Conservation (phyloP, 2,797 vertebrate genomes). For the Agapornis canus region DNA sequence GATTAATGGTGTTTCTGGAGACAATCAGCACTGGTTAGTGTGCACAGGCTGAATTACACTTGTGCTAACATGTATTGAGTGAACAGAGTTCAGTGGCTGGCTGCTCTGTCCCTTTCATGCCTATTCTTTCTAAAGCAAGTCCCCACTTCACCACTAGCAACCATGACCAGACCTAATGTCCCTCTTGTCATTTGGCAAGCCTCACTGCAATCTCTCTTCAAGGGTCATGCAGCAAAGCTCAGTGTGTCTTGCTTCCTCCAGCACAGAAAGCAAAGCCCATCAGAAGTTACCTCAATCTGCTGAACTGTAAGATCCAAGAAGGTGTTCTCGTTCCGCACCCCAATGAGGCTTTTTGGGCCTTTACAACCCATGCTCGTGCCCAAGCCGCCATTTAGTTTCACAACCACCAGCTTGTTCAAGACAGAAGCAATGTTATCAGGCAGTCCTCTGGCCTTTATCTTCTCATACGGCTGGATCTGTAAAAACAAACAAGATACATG, state of each 20-base stretch:
- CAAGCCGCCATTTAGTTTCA: constrained; percentile 96
- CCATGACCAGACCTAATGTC: fast-evolving
- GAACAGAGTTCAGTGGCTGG: fast-evolving
- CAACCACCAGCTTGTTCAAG: constrained; percentile 94
- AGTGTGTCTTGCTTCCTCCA: background rate
- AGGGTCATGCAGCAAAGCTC: background rate
- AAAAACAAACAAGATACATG: background rate
- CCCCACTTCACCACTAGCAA: background rate
- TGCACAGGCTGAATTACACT: background rate
- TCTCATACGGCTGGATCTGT: constrained; percentile 96
- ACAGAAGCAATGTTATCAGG: constrained; percentile 88
- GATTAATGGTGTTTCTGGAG: background rate
- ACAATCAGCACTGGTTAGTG: background rate
- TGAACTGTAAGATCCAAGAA: constrained; percentile 98
- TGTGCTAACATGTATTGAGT: background rate
- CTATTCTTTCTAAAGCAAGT: background rate
- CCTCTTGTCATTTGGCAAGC: background rate
- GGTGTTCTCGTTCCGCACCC: constrained; percentile 97
- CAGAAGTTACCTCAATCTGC: constrained; percentile 90
- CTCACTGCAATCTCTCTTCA: background rate
- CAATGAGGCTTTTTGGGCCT: constrained; percentile 96
- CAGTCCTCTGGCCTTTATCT: constrained; percentile 87
- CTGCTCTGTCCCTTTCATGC: fast-evolving
- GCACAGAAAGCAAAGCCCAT: background rate
- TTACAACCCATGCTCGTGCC: constrained; percentile 99